Evolutionary conservation across 2,113 vertebrate species (phyloP), one percentile per base, ranked within the genome.

Genomic region (Cyphomyrus plagiostoma): DNA sequence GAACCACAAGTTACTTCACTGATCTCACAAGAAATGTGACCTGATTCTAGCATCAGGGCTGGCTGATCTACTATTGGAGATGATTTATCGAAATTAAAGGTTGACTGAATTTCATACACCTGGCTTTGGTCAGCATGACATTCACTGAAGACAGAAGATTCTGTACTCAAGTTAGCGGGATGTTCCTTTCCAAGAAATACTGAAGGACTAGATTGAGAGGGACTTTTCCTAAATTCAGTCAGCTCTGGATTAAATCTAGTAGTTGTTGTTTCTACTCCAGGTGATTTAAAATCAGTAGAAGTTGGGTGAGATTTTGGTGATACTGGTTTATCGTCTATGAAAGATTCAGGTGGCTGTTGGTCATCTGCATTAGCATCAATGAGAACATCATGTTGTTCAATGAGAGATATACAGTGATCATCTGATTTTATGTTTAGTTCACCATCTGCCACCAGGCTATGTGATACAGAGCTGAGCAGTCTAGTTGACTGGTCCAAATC

Each of bases 241-340:
- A 56, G 26, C 5, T 53, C 49, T 86, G 83, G 48, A 86, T 46
- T 86, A 48, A 53, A 53, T 53, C 13, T 39, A 35, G 48, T 87
- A 52, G 30, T n/a, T 53, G 49, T 35, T 85, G 23, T 53, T 21
- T 89, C 66, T 84, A 87, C 17, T 83, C 91, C 88, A 93, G 49
- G 92, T 93, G 92, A 90, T 93, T 92, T 94, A 89, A 93, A 93
- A 90, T 91, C 45, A 86, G 11, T 42, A 1, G 19, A 91, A 89
- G 88, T 53, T 7, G 74, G 66, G 6, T 10, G 2, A 58, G 53
- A 4, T 21, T 17, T 87, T 6, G 77, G n/a, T 88, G 45, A 49
- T 42, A 23, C 80, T 42, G 35, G 1, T 42, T 87, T 21, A 74
- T 91, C 35, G 3, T 39, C 48, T 4, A 53, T 26, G 30, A 53